Evolutionary conservation across 2,113 vertebrate genomes (phyloP).

Genomic region (Megaceryle maxima): DNA sequence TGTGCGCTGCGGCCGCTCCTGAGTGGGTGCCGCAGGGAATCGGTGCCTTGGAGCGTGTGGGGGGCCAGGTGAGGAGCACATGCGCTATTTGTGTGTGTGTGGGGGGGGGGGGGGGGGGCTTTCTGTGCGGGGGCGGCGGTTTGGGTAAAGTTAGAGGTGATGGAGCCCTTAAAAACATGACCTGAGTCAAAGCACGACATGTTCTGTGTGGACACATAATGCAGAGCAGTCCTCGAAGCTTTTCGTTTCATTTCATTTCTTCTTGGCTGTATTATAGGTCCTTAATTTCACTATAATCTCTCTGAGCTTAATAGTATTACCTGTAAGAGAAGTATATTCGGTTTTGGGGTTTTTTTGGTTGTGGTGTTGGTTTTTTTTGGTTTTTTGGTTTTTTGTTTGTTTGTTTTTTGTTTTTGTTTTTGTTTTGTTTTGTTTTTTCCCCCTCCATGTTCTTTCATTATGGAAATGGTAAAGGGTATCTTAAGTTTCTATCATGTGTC

Average conservation of each 20-base stretch:
- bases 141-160: neutral
- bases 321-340: neutral
- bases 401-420: too few species aligned
- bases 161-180: rapidly evolving
- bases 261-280: rapidly evolving
- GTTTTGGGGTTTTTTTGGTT: too few species aligned
- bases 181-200: too few species aligned
- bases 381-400: too few species aligned
- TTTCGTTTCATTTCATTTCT: rapidly evolving
- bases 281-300: neutral
- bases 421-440: neutral
- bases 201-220: rapidly evolving
- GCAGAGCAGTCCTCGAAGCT: neutral
- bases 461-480: neutral
- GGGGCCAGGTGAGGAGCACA: rapidly evolving
- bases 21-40: too few species aligned
- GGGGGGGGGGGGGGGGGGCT: neutral
- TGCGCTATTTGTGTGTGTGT: too few species aligned
- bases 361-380: too few species aligned
- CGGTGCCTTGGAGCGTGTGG: rapidly evolving
- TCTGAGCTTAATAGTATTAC: neutral
- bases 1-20: neutral
- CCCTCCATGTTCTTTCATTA: rapidly evolving
- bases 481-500: neutral
- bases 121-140: too few species aligned